phyloP scores from a whole-genome alignment of 92 coral and sea anemone species.

The Zoanthus solanderi region DNA sequence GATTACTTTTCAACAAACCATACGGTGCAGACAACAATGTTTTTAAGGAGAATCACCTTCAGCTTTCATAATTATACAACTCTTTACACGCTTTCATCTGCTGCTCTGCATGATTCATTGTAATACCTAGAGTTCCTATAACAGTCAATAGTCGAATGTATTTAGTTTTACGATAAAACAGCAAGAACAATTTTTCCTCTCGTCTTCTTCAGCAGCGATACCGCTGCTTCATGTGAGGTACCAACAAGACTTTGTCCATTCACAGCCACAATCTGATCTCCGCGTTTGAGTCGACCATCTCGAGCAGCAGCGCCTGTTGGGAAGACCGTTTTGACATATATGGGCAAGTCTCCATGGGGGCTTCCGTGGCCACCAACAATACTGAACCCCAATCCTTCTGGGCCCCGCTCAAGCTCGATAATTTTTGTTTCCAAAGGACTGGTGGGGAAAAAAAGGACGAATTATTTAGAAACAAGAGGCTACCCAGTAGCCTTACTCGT shows the following conservation, averaged over 20 bases:
- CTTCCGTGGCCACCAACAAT: slow-evolving; percentile 99
- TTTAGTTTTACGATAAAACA: slow-evolving; percentile 59
- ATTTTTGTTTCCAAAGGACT: slow-evolving; percentile 92
- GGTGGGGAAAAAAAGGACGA: not conserved
- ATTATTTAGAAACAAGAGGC: not conserved
- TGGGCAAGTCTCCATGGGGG: slow-evolving; percentile 99
- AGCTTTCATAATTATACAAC: too few species aligned
- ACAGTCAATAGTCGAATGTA: not conserved
- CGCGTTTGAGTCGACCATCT: slow-evolving; percentile 95
- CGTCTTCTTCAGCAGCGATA: slow-evolving; percentile 90
- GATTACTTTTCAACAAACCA: too few species aligned
- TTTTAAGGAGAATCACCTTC: too few species aligned
- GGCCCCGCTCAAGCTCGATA: slow-evolving; percentile 98
- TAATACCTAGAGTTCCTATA: not conserved
- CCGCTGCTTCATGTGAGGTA: slow-evolving; percentile 93
- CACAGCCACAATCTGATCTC: slow-evolving; percentile 97
- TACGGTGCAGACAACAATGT: too few species aligned
- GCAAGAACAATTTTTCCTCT: slow-evolving; percentile 89
- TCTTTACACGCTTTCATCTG: too few species aligned
- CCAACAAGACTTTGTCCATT: slow-evolving; percentile 95
- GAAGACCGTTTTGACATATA: slow-evolving; percentile 99
- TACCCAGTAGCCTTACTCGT: too few species aligned
- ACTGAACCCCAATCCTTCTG: slow-evolving; percentile 99
- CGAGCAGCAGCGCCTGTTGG: slow-evolving; percentile 99
- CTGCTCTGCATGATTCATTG: too few species aligned